Conservation (phyloP, 2,113 vertebrate species). For the Tyto alba region DNA sequence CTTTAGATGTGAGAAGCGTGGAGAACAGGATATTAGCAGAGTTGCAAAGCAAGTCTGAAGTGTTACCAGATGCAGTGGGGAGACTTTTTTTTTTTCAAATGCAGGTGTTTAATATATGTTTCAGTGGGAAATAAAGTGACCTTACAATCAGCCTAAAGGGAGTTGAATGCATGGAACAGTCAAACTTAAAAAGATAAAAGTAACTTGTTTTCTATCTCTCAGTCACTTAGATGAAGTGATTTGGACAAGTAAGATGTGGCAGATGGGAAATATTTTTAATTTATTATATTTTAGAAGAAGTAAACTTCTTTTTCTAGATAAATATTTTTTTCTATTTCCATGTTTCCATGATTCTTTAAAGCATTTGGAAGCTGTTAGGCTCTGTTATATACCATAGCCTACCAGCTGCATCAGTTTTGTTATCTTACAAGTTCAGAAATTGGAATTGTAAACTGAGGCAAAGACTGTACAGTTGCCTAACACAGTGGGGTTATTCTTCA, state of each 20-base stretch:
- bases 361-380: neutral
- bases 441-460: neutral
- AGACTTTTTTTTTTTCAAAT: neutral
- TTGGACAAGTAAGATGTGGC: neutral
- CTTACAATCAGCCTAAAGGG: neutral
- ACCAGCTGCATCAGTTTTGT: neutral
- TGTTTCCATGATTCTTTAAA: neutral
- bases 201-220: neutral
- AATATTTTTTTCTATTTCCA: neutral
- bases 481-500: neutral
- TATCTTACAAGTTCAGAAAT: neutral
- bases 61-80: conserved; percentile 32
- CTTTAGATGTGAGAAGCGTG: conserved; percentile 3
- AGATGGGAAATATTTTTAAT: neutral
- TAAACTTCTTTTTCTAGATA: neutral
- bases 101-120: conserved; percentile 22
- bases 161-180: neutral
- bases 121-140: neutral
- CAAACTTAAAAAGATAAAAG: neutral
- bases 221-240: neutral
- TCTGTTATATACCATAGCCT: neutral
- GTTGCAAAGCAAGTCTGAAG: conserved; percentile 4
- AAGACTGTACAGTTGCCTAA: neutral
- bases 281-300: neutral
- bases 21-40: conserved; percentile 37